Base-by-base conservation (phyloP, 2,888 invertebrate species). In the Fragum sueziense region DNA sequence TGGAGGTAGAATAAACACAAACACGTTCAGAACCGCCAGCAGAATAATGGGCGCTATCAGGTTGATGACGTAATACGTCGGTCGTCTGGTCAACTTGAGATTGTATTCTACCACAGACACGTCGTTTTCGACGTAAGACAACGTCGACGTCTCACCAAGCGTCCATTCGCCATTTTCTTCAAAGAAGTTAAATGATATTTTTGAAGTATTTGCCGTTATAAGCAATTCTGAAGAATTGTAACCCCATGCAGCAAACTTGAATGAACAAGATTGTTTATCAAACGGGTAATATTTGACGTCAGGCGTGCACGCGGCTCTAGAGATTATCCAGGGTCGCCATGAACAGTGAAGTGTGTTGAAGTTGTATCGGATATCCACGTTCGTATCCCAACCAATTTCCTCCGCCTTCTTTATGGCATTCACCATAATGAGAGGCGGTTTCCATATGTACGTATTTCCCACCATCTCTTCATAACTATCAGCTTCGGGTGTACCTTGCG, bases 231-330 rank as follows among this genome's bases (percentile, higher is more conserved):
- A 25, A 4, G 41, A 14, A 11, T 67, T 62, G 25, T 76, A 74
- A 0, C 73, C 74, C 80, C 80, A 80, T 0, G 70, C 70, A 9
- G 70, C 69, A 22, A 80, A 62, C 31, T 73, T 80, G 14, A 80
- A 65, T 6, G 34, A 25, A 57, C 80, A 80, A 22, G 25, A 6
- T 65, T 80, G 80, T 29, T 57, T 73, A 47, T 80, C 80, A 67
- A 70, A 80, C 3, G 80, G 80, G 47, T 76, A 80, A 54, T 69
- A 80, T 34, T 61, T 72, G 17, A 76, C 74, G 69, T 76, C 70
- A 6, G 80, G 73, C 2, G 70, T 69, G 27, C 80, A 80, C 4
- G 61, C 70, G 1, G 61, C 69, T 20, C 76, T 34, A 7, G 72
- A n/a, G 4, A 70, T 62, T 20, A 80, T 41, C 76, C 76, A 73